These are phyloP conservation scores for Mamestra brassicae DNA, from an alignment of 2,888 invertebrate species.

Conservation along the genomic window DNA sequence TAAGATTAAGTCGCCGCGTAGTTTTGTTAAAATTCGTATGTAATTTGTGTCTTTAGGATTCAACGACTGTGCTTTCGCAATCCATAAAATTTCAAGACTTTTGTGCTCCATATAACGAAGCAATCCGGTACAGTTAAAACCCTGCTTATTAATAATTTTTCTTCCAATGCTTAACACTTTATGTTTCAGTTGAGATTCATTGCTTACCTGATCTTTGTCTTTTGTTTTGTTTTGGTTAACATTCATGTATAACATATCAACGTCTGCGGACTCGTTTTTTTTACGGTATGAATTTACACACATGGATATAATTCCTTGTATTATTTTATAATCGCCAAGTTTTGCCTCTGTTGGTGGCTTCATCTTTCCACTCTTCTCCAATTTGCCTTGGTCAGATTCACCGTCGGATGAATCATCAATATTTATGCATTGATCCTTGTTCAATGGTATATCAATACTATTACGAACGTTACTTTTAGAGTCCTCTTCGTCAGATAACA, in stretches of 20 bases:
- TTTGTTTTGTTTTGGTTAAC: slow-evolving; percentile 41
- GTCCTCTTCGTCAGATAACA: slow-evolving; percentile 45
- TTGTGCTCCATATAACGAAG: slow-evolving; percentile 82
- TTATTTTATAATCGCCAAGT: slow-evolving; percentile 68
- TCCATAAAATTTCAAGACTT: slow-evolving; percentile 81
- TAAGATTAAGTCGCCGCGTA: slow-evolving; percentile 55
- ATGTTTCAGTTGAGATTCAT: slow-evolving; percentile 77
- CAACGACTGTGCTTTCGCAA: slow-evolving; percentile 60
- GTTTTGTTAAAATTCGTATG: slow-evolving; percentile 78
- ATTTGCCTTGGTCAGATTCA: slow-evolving; percentile 64
- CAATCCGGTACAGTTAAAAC: slow-evolving; percentile 79
- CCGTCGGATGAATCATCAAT: slow-evolving; percentile 81
- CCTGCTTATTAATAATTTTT: slow-evolving; percentile 79
- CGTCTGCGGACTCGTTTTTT: slow-evolving; percentile 59
- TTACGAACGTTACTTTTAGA: slow-evolving; percentile 26
- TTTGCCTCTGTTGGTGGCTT: slow-evolving; percentile 53
- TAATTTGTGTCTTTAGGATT: slow-evolving; percentile 67
- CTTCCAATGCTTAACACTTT: slow-evolving; percentile 85
- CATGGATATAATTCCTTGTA: slow-evolving; percentile 76
- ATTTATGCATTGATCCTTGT: slow-evolving; percentile 75
- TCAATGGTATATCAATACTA: slow-evolving; percentile 26
- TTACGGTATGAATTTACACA: slow-evolving; percentile 76
- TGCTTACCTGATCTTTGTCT: slow-evolving; percentile 43
- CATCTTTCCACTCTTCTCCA: slow-evolving; percentile 37
- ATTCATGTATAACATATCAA: slow-evolving; percentile 28